Base-by-base conservation (phyloP, 2,888 invertebrate genomes). In the Furcula furcula region DNA sequence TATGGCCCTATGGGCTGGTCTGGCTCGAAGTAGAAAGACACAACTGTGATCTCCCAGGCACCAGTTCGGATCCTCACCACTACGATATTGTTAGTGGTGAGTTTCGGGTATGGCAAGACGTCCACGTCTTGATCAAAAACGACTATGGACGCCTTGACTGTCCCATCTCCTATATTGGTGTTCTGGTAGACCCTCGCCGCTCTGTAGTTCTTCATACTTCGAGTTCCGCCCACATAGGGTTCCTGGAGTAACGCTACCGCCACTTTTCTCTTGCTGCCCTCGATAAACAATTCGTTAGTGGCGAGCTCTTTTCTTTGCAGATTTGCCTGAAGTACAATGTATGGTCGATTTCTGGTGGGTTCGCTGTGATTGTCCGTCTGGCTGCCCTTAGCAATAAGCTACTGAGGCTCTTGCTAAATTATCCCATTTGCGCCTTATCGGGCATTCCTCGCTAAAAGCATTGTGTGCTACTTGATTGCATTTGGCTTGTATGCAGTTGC, bases 1-100 rank as follows among this genome's bases (percentile, higher is more conserved):
- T 47, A 44, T 7, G 39, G 36, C 30, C 31, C 40, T 7, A 43
- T 27, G 18, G 36, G 39, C 15, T 35, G 27, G 25, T 44, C 36
- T 4, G 31, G 39, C 15, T 48, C 45, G 9, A 48, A 42, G 28
- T 49, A 49, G 11, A 49, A 31, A 4, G 45, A 45, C 0, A 39
- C 38, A 0, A 36, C 20, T 1, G 25, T 7, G 7, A 45, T 40
- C 25, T 31, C 15, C 42, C 44, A 45, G 5, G 31, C 36, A 2
- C 29, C 21, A 6, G 43, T 47, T 15, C 13, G 28, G 13, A 42
- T 18, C 10, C 22, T 31, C 13, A 31, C 33, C 10, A 35, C 40
- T 7, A 12, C 32, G 14, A 38, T 38, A 26, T 41, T 41, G 6
- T 29, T 14, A 1, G 31, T 46, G 18, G 38, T 38, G 4, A 30